A percentile compares a stretch with the other conserved stretches of the same genome.
Evolutionary conservation across 1,140 invertebrate genomes (phyloP).

Genomic region (Zaprionus ornatus): DNA sequence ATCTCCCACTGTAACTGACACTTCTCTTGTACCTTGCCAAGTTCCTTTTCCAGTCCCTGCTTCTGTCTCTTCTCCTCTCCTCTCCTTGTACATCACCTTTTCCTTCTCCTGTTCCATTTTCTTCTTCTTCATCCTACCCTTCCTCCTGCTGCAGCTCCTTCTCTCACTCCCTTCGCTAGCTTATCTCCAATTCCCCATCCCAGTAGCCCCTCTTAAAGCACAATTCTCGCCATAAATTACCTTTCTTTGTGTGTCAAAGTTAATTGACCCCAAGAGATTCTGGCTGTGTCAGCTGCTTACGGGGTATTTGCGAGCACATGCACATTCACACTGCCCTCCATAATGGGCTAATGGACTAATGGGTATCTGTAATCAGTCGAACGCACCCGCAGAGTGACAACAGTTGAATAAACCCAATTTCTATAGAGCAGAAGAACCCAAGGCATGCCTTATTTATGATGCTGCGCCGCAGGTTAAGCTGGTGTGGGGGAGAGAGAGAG

Average conservation of each 20-base stretch:
- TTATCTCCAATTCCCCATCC: neutral
- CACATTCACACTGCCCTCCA: neutral
- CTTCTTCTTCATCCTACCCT: neutral
- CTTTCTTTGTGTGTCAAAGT: neutral
- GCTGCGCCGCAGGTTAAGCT: neutral
- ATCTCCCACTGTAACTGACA: too few relatives aligned
- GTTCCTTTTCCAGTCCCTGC: too few relatives aligned
- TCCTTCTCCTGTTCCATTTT: neutral
- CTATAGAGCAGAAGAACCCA: neutral
- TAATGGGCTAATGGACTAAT: neutral
- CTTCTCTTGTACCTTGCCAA: too few relatives aligned
- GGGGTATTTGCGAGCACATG: neutral
- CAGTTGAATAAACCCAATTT: conserved; percentile 36
- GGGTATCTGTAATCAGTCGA: conserved; percentile 2
- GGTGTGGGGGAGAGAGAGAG: neutral
- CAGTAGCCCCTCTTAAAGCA: neutral
- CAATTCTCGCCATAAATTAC: conserved; percentile 1
- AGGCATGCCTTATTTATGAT: neutral
- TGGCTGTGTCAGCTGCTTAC: conserved; percentile 2
- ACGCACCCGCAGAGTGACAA: neutral
- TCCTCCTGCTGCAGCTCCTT: neutral
- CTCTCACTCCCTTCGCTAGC: neutral
- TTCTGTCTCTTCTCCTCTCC: too few relatives aligned
- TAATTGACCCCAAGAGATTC: neutral
- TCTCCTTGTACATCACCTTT: neutral